A percentile compares a stretch with the other conserved stretches of the same genome.
Conservation (phyloP, 2,113 vertebrate species). For the Piaya cayana region DNA sequence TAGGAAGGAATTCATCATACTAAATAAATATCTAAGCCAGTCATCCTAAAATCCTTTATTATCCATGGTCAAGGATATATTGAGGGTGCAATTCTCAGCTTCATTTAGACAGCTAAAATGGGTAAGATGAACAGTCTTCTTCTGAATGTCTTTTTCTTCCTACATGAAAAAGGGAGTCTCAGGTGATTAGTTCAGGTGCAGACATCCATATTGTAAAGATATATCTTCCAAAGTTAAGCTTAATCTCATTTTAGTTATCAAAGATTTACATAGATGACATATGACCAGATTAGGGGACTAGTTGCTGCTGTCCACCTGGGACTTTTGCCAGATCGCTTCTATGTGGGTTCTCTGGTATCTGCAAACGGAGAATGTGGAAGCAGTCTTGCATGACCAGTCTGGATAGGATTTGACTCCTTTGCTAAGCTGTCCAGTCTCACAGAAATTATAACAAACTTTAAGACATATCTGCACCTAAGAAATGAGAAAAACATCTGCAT, state of each 20-base stretch:
- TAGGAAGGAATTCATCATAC: not conserved
- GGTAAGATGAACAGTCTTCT: not conserved
- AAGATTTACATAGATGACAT: not conserved
- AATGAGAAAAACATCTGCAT: not conserved
- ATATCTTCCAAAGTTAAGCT: not conserved
- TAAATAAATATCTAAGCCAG: not conserved
- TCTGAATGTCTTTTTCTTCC: not conserved
- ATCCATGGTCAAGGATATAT: not conserved
- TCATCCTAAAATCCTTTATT: not conserved
- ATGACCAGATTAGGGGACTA: not conserved
- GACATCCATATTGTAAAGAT: not conserved
- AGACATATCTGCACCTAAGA: not conserved
- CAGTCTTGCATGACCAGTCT: no score
- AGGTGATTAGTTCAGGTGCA: not conserved
- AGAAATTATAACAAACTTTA: not conserved
- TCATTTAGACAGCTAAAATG: not conserved
- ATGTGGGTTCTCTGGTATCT: not conserved
- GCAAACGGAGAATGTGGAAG: not conserved
- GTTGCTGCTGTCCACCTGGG: not conserved
- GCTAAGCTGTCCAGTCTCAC: not conserved
- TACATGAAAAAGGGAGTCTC: not conserved
- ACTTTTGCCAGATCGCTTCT: not conserved
- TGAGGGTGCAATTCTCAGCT: not conserved
- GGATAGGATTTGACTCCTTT: not conserved
- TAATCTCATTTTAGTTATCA: not conserved